Evolutionary conservation across 2,888 invertebrate species (phyloP), one percentile per base, ranked within the genome.

Genomic region (Pristionchus entomophagus): DNA sequence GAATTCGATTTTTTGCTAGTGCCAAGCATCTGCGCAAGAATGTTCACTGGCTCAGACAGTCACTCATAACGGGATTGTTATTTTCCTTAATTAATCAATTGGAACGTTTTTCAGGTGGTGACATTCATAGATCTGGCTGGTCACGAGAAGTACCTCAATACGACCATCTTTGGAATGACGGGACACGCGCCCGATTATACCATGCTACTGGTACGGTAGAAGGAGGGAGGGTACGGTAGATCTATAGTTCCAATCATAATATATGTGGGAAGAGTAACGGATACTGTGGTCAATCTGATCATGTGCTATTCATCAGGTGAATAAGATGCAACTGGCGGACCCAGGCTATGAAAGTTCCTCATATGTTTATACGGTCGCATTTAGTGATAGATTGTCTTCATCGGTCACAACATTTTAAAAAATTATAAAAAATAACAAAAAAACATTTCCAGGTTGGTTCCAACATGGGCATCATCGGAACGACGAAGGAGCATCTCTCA

Each of bases 111-210:
- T 59, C 89, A 94, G 95, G 94, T 99, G 77, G 97, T 99, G 89
- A 93, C 93, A 8, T 92, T 92, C 88, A 92, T 92, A 80, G 99
- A 99, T 95, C 95, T 99, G 92, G 99, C 99, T 78, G 99, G 99
- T 0, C 99, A 99, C 95, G 99, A 99, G 94, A 96, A 97, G 86
- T 99, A 99, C 94, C 95, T 99, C 91, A 99, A 99, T 95, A 99
- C 99, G 38, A 99, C 99, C 1, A 98, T 99, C 80, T 99, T 99
- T 95, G 99, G 99, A 86, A 99, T 99, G 98, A 99, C 98, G 1
- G 99, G 99, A 5, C 99, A 99, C 95, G 97, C 97, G 65, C 99
- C 99, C 0, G 99, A 99, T 95, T 99, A 99, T 94, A 97, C 98
- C 92, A 97, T 98, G 97, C 95, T 98, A 2, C 98, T 98, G 97